A percentile compares a stretch with the other conserved stretches of the same genome.
phyloP scores from a whole-genome alignment of 1,140 invertebrate genomes.

The Lerema accius region DNA sequence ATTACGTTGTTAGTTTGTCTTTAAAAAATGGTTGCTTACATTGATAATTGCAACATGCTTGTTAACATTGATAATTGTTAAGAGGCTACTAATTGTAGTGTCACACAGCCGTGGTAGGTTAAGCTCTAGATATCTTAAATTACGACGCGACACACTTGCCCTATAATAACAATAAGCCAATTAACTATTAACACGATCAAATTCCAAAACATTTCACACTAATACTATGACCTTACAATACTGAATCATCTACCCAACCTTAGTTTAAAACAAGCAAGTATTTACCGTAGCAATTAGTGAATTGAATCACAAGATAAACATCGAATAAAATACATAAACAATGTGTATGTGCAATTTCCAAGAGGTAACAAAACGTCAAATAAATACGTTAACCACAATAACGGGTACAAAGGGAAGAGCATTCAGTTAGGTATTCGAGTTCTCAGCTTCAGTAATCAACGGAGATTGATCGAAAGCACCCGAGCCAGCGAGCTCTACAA shows the following conservation, averaged over 20 bases:
- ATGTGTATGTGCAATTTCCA: background rate
- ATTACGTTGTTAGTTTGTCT: no score
- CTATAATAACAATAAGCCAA: no score
- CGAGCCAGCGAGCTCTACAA: slow-evolving; percentile 39
- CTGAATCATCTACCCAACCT: background rate
- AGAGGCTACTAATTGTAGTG: no score
- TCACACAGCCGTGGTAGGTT: no score
- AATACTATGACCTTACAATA: background rate
- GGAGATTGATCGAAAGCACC: slow-evolving; percentile 48
- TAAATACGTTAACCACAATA: slow-evolving; percentile 1
- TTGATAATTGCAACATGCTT: no score
- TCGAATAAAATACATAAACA: background rate
- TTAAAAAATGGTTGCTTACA: no score
- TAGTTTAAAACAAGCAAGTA: background rate
- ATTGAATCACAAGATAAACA: background rate
- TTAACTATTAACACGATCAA: background rate
- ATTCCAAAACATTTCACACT: background rate
- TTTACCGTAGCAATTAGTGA: background rate
- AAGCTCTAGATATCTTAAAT: no score
- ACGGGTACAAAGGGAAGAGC: no score
- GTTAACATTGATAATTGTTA: no score
- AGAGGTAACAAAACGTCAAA: slow-evolving; percentile 1
- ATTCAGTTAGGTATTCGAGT: slow-evolving; percentile 10
- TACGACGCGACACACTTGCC: no score
- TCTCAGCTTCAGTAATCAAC: slow-evolving; percentile 41